A percentile compares a stretch with the other conserved stretches of the same genome.
Conservation (phyloP, 2,113 vertebrate genomes). For the Anolis sagrei region DNA sequence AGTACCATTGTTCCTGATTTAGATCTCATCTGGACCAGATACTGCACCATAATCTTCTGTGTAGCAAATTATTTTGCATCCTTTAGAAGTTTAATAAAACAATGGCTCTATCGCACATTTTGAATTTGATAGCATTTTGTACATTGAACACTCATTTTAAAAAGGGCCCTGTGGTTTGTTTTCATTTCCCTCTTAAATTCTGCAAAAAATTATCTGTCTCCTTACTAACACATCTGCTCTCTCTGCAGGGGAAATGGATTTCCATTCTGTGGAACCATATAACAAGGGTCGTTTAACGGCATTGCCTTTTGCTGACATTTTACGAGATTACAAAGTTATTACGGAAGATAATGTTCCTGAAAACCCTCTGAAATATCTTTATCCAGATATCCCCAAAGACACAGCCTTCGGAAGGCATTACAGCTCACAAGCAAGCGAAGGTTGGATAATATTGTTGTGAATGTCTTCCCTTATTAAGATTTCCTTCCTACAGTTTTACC, state of each 20-base stretch:
- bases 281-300: conserved; percentile 91
- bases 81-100: neutral
- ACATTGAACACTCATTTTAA: neutral
- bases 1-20: fast-evolving
- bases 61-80: neutral
- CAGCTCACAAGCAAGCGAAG: conserved; percentile 92
- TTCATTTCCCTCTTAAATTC: neutral
- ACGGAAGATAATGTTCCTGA: conserved; percentile 90
- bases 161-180: neutral
- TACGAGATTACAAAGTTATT: conserved; percentile 96
- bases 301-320: conserved; percentile 92
- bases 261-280: conserved; percentile 95
- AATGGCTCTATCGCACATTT: neutral
- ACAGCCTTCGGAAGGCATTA: conserved; percentile 95
- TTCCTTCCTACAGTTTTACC: neutral
- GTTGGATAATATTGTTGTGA: conserved; percentile 64
- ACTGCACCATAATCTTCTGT: neutral
- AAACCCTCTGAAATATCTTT: conserved; percentile 96
- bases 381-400: conserved; percentile 94
- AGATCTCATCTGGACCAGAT: neutral
- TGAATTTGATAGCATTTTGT: neutral
- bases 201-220: neutral
- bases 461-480: conserved; percentile 2
- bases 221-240: neutral
- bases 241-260: conserved; percentile 86